Conservation (phyloP, 2,797 vertebrate genomes). For the Rhinogobio ventralis region DNA sequence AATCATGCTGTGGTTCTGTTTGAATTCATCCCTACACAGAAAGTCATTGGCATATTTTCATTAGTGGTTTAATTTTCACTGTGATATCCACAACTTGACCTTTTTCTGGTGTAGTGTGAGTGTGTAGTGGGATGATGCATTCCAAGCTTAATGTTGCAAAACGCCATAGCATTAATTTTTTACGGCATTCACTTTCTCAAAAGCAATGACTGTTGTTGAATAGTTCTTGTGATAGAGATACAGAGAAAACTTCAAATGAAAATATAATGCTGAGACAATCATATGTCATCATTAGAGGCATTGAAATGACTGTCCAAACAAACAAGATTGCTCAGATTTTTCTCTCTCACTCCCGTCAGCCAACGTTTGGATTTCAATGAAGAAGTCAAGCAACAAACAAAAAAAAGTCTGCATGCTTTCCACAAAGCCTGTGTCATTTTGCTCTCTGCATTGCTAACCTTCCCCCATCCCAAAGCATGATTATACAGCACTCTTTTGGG, state of each 20-base stretch:
- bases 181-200: neutral
- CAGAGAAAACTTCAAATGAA: slow-evolving; percentile 61
- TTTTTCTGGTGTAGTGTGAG: neutral
- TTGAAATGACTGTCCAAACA: neutral
- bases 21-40: slow-evolving; percentile 65
- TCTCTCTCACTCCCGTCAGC: slow-evolving; percentile 11
- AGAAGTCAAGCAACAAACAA: slow-evolving; percentile 24
- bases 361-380: slow-evolving; percentile 38
- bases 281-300: slow-evolving; percentile 55
- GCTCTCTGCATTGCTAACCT: slow-evolving; percentile 19
- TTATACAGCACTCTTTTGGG: slow-evolving; percentile 34
- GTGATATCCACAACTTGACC: neutral
- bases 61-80: neutral
- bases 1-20: neutral
- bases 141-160: slow-evolving; percentile 56
- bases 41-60: neutral
- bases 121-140: neutral
- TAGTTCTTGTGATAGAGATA: neutral
- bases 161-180: slow-evolving; percentile 71
- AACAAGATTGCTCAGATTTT: neutral
- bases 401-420: slow-evolving; percentile 19
- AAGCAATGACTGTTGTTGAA: neutral
- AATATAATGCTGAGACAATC: slow-evolving; percentile 66
- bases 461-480: slow-evolving; percentile 26
- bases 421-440: slow-evolving; percentile 50